Conservation (phyloP, 1,140 invertebrate genomes). For the Drosophila ogumai region DNA sequence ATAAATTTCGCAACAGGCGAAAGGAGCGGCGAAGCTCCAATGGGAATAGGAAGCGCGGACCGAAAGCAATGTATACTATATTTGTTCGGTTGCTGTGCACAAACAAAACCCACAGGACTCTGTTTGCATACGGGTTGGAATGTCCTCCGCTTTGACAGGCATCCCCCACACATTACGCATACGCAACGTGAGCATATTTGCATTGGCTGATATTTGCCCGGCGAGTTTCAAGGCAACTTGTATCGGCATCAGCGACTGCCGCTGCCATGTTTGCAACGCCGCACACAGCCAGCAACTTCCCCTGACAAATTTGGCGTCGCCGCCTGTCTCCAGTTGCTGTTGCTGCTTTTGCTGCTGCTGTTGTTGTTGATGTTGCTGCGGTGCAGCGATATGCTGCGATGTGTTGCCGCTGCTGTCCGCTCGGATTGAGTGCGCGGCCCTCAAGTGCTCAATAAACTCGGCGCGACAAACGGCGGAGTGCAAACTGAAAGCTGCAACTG, state of each 20-base stretch:
- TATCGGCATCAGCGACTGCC: conserved; percentile 54
- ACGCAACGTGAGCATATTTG: conserved; percentile 67
- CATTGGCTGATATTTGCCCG: conserved; percentile 68
- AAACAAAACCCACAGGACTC: conserved; percentile 36
- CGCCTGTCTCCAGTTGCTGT: conserved; percentile 9
- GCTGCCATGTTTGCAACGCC: conserved; percentile 46
- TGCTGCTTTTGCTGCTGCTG: conserved; percentile 1
- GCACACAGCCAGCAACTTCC: conserved; percentile 51
- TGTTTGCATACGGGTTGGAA: conserved; percentile 35
- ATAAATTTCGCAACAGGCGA: conserved; percentile 60
- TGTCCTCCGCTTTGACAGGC: conserved; percentile 28
- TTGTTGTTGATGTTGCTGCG: conserved; percentile 16
- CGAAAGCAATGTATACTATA: conserved; percentile 25
- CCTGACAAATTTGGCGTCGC: conserved; percentile 60
- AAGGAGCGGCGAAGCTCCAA: conserved; percentile 4
- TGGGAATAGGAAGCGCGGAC: conserved; percentile 1
- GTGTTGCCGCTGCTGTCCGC: conserved; percentile 26
- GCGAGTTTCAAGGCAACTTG: conserved; percentile 54
- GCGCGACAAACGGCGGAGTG: conserved; percentile 36
- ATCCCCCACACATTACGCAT: conserved; percentile 51
- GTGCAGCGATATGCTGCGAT: conserved; percentile 20
- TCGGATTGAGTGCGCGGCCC: conserved; percentile 61
- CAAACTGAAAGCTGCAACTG: conserved; percentile 34
- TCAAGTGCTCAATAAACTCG: conserved; percentile 76
- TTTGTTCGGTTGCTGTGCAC: conserved; percentile 36